phyloP scores from a whole-genome alignment of 2,888 invertebrate genomes.

The Gibbula magus region DNA sequence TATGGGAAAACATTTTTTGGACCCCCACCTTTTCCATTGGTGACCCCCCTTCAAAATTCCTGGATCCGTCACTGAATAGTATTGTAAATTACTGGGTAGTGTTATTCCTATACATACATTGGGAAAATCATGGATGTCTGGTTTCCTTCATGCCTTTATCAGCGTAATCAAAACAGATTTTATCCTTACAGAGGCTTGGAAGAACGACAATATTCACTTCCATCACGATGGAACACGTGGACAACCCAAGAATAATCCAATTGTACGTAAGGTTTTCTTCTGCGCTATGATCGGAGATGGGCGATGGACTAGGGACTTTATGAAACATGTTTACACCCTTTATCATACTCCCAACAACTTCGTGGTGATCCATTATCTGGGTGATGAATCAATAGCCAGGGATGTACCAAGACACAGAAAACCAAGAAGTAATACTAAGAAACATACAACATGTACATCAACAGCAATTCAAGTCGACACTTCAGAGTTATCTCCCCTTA shows the following conservation, averaged over 20 bases:
- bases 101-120: too few species aligned
- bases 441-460: background rate
- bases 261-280: conserved; percentile 9
- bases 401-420: background rate
- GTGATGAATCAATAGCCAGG: background rate
- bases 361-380: conserved; percentile 1
- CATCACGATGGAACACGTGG: conserved; percentile 11
- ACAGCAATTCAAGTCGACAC: conserved; percentile 3
- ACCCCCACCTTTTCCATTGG: too few species aligned
- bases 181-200: conserved; percentile 7
- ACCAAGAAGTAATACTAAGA: conserved; percentile 7
- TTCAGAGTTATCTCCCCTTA: background rate
- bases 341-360: conserved; percentile 10
- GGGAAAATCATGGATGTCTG: too few species aligned
- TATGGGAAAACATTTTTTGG: too few species aligned
- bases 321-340: conserved; percentile 9
- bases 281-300: conserved; percentile 5
- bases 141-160: too few species aligned
- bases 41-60: too few species aligned
- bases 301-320: conserved; percentile 3
- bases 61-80: too few species aligned
- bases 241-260: conserved; percentile 11
- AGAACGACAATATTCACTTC: conserved; percentile 19
- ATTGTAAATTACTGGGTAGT: too few species aligned
- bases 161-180: too few species aligned